A percentile compares a stretch with the other conserved stretches of the same genome.
phyloP scores from a whole-genome alignment of 2,888 invertebrate genomes.

The Lochmaea capreae region DNA sequence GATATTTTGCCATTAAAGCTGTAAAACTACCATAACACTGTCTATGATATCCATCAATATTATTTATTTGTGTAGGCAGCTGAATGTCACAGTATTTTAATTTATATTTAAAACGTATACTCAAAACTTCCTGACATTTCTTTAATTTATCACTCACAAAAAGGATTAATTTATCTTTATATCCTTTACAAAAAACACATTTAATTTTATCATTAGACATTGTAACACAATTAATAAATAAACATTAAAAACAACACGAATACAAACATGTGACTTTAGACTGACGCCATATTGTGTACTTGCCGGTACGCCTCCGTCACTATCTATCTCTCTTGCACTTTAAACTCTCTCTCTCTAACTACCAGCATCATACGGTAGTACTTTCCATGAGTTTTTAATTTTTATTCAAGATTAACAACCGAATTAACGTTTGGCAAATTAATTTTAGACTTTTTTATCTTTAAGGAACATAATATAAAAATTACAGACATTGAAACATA shows the following conservation, averaged over 20 bases:
- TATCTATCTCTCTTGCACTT: too few species aligned
- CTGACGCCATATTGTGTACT: too few species aligned
- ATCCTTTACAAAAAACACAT: neutral
- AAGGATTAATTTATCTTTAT: neutral
- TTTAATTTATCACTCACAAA: neutral
- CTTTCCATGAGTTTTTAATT: too few species aligned
- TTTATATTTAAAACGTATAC: neutral
- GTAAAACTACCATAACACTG: constrained; percentile 38
- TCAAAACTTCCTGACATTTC: neutral
- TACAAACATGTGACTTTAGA: too few species aligned
- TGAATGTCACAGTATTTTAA: constrained; percentile 25
- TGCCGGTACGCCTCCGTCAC: too few species aligned
- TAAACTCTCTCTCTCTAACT: neutral
- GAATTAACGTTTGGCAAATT: neutral
- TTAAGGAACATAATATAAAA: neutral
- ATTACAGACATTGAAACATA: constrained; percentile 2
- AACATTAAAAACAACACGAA: neutral
- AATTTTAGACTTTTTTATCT: too few species aligned
- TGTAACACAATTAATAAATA: neutral
- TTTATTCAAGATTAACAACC: too few species aligned
- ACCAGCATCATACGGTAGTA: neutral
- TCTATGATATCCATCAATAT: constrained; percentile 37
- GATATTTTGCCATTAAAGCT: constrained; percentile 39
- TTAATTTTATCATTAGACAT: neutral
- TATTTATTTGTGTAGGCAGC: constrained; percentile 26